Percentiles rank a stretch among this genome's conserved stretches.
Conservation (phyloP, 2,888 invertebrate species). For the Hirtodrosophila duncani region DNA sequence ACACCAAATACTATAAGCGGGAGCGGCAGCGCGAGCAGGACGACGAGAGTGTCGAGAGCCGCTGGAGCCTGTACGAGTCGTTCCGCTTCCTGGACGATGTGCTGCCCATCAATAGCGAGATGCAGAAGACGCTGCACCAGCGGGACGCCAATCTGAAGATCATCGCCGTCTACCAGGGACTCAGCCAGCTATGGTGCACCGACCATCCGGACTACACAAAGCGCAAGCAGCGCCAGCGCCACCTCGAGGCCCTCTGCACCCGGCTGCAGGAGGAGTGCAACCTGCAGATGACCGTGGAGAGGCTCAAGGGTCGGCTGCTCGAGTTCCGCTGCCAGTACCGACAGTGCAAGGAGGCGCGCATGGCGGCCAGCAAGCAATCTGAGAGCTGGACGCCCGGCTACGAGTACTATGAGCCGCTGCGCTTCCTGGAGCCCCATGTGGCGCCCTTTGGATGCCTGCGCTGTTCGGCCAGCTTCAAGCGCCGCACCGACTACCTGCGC, state of each 20-base stretch:
- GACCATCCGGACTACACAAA: slow-evolving; percentile 65
- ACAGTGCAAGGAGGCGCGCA: slow-evolving; percentile 57
- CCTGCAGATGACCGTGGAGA: slow-evolving; percentile 60
- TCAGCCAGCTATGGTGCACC: slow-evolving; percentile 71
- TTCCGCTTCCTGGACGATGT: slow-evolving; percentile 67
- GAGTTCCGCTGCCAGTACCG: slow-evolving; percentile 69
- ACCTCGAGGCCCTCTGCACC: slow-evolving; percentile 61
- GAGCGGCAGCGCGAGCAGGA: slow-evolving; percentile 43
- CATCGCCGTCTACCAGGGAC: slow-evolving; percentile 58
- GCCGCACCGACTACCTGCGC: slow-evolving; percentile 54
- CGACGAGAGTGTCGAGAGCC: slow-evolving; percentile 19
- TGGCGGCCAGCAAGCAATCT: slow-evolving; percentile 37
- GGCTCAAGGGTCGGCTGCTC: slow-evolving; percentile 62
- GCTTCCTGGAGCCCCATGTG: slow-evolving; percentile 68
- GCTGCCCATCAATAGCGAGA: slow-evolving; percentile 45
- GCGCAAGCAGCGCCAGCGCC: slow-evolving; percentile 55
- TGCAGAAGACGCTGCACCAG: slow-evolving; percentile 57
- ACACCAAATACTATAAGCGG: slow-evolving; percentile 63
- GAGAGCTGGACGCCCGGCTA: slow-evolving; percentile 53
- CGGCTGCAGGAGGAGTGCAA: slow-evolving; percentile 61
- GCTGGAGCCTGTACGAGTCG: slow-evolving; percentile 65
- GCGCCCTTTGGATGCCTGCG: slow-evolving; percentile 61
- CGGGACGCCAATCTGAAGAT: slow-evolving; percentile 64
- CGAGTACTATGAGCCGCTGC: slow-evolving; percentile 59
- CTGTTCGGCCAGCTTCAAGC: slow-evolving; percentile 58